A percentile compares a stretch with the other conserved stretches of the same genome.
Conservation (phyloP, 1,140 invertebrate species). For the Papilio glaucus region DNA sequence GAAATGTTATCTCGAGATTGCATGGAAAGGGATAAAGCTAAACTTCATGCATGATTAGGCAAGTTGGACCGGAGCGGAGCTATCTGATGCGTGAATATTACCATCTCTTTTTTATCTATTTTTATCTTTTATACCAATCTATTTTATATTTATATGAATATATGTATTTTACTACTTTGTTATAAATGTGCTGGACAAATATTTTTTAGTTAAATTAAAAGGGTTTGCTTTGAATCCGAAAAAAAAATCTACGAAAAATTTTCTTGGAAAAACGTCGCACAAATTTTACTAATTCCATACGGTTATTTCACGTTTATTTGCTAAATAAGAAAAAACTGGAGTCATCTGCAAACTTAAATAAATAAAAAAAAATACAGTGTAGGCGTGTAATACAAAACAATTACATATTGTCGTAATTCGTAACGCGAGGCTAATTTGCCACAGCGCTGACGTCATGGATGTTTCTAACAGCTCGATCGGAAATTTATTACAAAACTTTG, state of each 20-base stretch:
- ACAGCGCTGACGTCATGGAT: constrained; percentile 14
- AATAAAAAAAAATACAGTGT: neutral
- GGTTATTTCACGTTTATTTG: neutral
- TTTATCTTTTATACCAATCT: neutral
- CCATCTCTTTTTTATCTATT: neutral
- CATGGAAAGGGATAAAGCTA: neutral
- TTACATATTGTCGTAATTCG: constrained; percentile 1
- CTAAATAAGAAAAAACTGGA: neutral
- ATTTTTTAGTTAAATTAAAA: no score
- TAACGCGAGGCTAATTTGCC: constrained; percentile 6
- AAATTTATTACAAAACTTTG: neutral
- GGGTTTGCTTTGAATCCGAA: no score
- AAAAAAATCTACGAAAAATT: no score
- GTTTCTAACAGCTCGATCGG: constrained; percentile 2
- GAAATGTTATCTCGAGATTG: constrained; percentile 5
- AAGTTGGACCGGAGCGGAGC: neutral
- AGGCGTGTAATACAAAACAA: neutral
- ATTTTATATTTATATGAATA: no score
- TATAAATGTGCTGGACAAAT: no score
- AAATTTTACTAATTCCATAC: no score
- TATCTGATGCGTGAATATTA: neutral
- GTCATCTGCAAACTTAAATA: no score
- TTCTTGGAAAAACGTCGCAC: no score
- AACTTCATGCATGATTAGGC: neutral
- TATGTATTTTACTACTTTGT: no score